Evolutionary conservation across 1,140 invertebrate genomes (phyloP), one percentile per base, ranked within the genome.

Genomic region (Aphelenchoides fujianensis): DNA sequence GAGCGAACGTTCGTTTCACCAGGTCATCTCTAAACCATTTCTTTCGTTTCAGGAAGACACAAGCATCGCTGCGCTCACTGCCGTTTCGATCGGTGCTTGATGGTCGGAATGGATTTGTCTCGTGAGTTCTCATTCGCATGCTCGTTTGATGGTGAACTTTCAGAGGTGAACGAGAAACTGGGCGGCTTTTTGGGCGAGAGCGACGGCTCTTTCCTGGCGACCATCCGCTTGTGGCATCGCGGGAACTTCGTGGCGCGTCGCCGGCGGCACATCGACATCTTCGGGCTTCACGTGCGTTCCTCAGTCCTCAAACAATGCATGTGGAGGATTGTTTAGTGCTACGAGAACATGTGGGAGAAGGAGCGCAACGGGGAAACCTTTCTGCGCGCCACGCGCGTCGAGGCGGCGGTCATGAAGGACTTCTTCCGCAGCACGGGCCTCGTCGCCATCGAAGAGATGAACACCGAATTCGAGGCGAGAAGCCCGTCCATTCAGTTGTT

Each of bases 51-150:
- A 48, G 41, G 41, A 16, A 12, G 41, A 16, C 41, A 48, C 41
- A 48, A 48, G 23, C 41, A 48, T 48, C 41, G 55, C 7, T 59
- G 55, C 34, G 55, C 55, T 59, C 19, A 59, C 34, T 59, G 55
- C 55, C 55, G 55, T 19, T 59, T 59, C 34, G 27, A 59, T 19
- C 5, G 55, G 7, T 59, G 55, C 23, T 5, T 59, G 7, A 59
- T 7, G 34, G 23, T 59, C 19, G 55, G 55, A 19, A 59, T 59
- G 55, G 55, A 59, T 59, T 19, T 59, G 12, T 30, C 28, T 16
- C 55, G 55, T 59, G 23, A 5, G 55, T 23, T 48, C 12, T 59
- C 5, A 59, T 59, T 59, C 34, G 5, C 28, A 27, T n/a, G n/a
- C 7, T 7, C 5, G 5, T 5, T 5, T 59, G 34, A 5, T 59